Evolutionary conservation across 2,113 vertebrate species (phyloP).

Genomic region (Nipponia nippon): DNA sequence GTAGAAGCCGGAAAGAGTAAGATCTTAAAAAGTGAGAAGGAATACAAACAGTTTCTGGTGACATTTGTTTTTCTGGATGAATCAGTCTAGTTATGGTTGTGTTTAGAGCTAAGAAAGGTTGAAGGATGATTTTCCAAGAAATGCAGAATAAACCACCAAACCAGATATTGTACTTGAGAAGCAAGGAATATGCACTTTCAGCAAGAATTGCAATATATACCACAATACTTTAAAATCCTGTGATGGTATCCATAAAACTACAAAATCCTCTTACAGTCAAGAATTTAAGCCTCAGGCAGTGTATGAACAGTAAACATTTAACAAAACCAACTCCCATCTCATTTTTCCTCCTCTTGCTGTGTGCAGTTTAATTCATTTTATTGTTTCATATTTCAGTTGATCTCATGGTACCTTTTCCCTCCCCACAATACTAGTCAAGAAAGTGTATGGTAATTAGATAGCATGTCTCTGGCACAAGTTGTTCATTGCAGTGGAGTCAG

Average conservation of each 20-base stretch:
- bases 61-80: background rate
- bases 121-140: background rate
- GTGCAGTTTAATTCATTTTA: background rate
- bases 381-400: slow-evolving; percentile 15
- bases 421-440: background rate
- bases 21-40: background rate
- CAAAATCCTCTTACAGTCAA: background rate
- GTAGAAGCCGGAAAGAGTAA: background rate
- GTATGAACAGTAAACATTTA: background rate
- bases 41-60: background rate
- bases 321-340: background rate
- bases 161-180: background rate
- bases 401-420: background rate
- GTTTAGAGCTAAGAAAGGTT: background rate
- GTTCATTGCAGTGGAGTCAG: background rate
- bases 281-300: slow-evolving; percentile 17
- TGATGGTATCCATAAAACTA: background rate
- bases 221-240: background rate
- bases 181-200: background rate
- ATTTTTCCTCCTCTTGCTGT: background rate
- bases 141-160: background rate
- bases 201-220: background rate
- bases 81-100: background rate
- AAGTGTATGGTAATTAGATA: slow-evolving; percentile 23
- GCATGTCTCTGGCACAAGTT: slow-evolving; percentile 23